Evolutionary conservation across 2,113 vertebrate genomes (phyloP).

Genomic region (Noturus placidus): DNA sequence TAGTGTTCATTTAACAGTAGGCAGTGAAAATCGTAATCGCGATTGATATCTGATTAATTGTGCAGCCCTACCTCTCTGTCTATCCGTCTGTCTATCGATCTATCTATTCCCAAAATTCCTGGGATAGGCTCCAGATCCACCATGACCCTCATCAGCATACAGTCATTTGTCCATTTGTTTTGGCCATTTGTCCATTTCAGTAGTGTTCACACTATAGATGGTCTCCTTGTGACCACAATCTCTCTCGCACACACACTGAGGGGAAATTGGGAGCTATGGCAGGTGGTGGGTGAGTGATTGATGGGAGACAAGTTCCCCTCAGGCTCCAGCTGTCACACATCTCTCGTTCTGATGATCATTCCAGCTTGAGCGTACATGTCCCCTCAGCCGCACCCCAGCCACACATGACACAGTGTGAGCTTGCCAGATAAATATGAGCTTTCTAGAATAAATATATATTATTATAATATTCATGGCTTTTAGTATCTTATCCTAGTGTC

Average conservation of each 20-base stretch:
- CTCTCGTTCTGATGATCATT: slow-evolving; percentile 21
- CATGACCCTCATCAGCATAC: not conserved
- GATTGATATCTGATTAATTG: no score
- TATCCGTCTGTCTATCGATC: not conserved
- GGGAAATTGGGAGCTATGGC: slow-evolving; percentile 1
- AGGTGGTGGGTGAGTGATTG: slow-evolving; percentile 35
- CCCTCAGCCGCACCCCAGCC: not conserved
- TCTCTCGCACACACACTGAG: not conserved
- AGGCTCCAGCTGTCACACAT: slow-evolving; percentile 47
- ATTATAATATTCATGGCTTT: not conserved
- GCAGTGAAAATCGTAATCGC: no score
- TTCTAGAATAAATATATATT: not conserved
- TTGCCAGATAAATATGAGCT: no score
- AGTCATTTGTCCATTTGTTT: not conserved
- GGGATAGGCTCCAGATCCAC: not conserved
- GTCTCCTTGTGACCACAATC: not conserved
- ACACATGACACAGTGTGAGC: slow-evolving; percentile 7
- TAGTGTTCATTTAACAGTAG: no score
- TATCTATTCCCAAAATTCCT: not conserved
- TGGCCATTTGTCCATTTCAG: not conserved
- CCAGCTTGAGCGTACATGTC: slow-evolving; percentile 16
- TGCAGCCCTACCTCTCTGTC: not conserved
- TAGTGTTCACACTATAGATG: not conserved
- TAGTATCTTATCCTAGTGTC: not conserved
- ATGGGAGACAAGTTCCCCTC: slow-evolving; percentile 34